These are phyloP conservation scores for Taphrorychus bicolor DNA, from an alignment of 2,888 invertebrate species.

Conservation along the genomic window DNA sequence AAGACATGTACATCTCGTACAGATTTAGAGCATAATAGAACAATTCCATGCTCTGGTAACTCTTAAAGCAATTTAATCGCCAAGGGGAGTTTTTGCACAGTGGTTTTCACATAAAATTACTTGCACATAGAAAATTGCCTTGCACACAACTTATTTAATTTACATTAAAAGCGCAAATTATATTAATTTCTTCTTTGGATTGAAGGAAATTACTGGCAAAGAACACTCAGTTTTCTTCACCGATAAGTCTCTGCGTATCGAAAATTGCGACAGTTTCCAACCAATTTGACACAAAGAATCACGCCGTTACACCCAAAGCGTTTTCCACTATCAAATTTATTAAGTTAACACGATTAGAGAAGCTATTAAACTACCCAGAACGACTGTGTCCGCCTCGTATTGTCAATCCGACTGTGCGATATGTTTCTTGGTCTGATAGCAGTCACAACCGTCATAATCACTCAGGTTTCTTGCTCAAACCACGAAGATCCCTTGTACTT, in stretches of 20 bases:
- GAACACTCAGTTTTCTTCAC: no score
- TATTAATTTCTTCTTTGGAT: no score
- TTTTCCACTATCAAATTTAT: slow-evolving; percentile 14
- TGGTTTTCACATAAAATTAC: no score
- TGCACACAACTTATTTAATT: no score
- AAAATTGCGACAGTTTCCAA: slow-evolving; percentile 6
- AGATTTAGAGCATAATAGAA: slow-evolving; percentile 39
- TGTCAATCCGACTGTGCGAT: neutral
- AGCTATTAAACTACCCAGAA: neutral
- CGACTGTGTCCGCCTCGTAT: neutral
- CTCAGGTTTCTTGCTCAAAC: neutral
- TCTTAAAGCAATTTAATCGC: slow-evolving; percentile 10
- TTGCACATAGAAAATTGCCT: no score
- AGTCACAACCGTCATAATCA: neutral
- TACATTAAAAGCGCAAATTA: no score
- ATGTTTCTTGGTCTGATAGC: neutral
- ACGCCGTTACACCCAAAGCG: neutral
- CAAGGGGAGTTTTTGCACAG: neutral
- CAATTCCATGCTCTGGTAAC: slow-evolving; percentile 42
- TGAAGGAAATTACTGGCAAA: no score
- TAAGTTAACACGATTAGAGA: slow-evolving; percentile 21
- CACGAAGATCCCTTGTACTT: neutral
- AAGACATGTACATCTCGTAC: neutral
- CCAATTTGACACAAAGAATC: slow-evolving; percentile 25
- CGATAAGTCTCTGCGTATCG: no score